phyloP scores from a whole-genome alignment of 2,797 vertebrate genomes.

The Microctenopoma steveboyesi region DNA sequence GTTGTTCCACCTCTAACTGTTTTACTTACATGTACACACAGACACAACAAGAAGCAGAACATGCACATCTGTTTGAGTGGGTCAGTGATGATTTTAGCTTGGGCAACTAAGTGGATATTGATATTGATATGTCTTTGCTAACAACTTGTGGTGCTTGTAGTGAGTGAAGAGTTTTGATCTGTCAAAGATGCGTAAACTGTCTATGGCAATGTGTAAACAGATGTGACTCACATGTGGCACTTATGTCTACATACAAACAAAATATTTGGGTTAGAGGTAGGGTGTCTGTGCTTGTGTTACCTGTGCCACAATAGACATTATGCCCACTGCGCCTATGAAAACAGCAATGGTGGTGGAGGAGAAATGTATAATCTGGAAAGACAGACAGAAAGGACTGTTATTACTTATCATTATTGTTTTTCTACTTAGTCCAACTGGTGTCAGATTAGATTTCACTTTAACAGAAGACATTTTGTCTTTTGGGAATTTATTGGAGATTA shows the following conservation, averaged over 20 bases:
- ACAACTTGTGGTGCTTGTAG: too few species aligned
- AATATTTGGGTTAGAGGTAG: too few species aligned
- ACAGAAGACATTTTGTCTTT: neutral
- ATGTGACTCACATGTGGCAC: neutral
- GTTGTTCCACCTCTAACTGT: too few species aligned
- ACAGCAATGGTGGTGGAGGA: slow-evolving; percentile 90
- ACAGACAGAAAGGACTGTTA: slow-evolving; percentile 9
- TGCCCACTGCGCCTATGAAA: slow-evolving; percentile 94
- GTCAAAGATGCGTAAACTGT: neutral
- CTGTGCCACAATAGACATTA: slow-evolving; percentile 95
- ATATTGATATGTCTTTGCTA: too few species aligned
- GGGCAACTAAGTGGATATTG: too few species aligned
- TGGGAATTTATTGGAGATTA: neutral
- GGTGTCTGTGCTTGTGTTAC: slow-evolving; percentile 71
- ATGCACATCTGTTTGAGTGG: too few species aligned
- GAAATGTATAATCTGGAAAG: slow-evolving; percentile 90
- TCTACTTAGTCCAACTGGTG: neutral
- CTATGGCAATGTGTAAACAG: too few species aligned
- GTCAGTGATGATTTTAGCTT: too few species aligned
- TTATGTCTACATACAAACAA: neutral
- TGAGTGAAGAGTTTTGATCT: too few species aligned
- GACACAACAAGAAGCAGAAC: too few species aligned
- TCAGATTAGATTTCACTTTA: neutral
- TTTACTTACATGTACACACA: too few species aligned
- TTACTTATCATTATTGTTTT: neutral